Evolutionary conservation across 2,888 invertebrate species (phyloP).

Genomic region (Pardosa pseudoannulata): DNA sequence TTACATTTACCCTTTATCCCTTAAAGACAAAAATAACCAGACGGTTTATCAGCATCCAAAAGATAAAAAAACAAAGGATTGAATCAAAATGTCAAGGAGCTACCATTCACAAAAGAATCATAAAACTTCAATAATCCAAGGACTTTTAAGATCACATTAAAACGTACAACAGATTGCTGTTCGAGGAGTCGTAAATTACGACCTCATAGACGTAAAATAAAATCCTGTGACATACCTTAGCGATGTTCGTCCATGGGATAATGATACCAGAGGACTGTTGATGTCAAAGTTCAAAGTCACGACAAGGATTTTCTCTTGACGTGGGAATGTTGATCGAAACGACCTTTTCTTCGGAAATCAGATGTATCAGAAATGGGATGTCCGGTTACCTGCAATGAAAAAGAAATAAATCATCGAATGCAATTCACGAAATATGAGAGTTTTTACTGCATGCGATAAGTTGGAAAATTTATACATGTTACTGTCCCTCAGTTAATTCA

Average conservation of each 20-base stretch:
- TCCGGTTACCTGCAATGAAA: too few relatives aligned
- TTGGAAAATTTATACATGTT: too few relatives aligned
- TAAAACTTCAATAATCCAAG: constrained; percentile 15
- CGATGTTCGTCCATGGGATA: constrained; percentile 13
- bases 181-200: constrained; percentile 22
- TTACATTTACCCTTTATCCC: constrained; percentile 32
- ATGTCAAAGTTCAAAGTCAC: constrained; percentile 6
- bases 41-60: not conserved
- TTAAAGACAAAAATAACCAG: constrained; percentile 36
- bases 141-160: constrained; percentile 18
- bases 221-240: constrained; percentile 30
- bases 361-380: too few relatives aligned
- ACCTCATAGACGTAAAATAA: constrained; percentile 29
- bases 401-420: too few relatives aligned
- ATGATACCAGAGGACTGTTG: constrained; percentile 21
- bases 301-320: too few relatives aligned
- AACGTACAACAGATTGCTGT: constrained; percentile 29
- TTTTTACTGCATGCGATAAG: too few relatives aligned
- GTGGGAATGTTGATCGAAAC: too few relatives aligned
- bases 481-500: too few relatives aligned
- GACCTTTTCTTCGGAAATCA: too few relatives aligned
- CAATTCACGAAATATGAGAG: too few relatives aligned
- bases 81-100: constrained; percentile 16
- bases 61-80: not conserved
- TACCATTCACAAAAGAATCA: not conserved